Evolutionary conservation across 2,113 vertebrate species (phyloP).

Genomic region (Amblyopsis rosae): DNA sequence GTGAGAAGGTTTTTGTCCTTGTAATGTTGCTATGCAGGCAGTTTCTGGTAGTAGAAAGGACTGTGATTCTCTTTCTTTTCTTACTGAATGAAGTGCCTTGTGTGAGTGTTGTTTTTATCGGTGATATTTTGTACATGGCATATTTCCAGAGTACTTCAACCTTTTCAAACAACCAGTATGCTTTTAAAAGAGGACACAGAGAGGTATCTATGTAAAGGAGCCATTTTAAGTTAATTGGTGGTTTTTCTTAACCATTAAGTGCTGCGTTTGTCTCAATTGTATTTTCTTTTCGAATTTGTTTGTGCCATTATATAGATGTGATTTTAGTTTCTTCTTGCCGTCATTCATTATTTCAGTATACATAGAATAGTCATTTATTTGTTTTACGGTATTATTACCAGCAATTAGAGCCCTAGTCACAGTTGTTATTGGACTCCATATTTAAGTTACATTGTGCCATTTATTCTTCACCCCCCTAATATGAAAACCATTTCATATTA

Average conservation of each 20-base stretch:
- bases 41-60: slow-evolving; percentile 85
- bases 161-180: slow-evolving; percentile 86
- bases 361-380: slow-evolving; percentile 57
- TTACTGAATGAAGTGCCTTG: slow-evolving; percentile 98
- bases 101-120: slow-evolving; percentile 92
- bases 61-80: slow-evolving; percentile 83
- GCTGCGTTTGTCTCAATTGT: slow-evolving; percentile 72
- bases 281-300: slow-evolving; percentile 49
- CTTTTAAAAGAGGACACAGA: slow-evolving; percentile 83
- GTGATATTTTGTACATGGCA: slow-evolving; percentile 89
- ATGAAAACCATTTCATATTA: slow-evolving; percentile 16
- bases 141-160: slow-evolving; percentile 89
- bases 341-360: slow-evolving; percentile 54
- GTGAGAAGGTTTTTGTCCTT: slow-evolving; percentile 59
- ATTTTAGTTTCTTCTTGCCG: slow-evolving; percentile 58
- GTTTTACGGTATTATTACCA: slow-evolving; percentile 53
- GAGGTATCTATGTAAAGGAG: slow-evolving; percentile 78
- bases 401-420: slow-evolving; percentile 26
- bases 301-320: slow-evolving; percentile 72
- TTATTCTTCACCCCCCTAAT: slow-evolving; percentile 28
- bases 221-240: slow-evolving; percentile 70
- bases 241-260: slow-evolving; percentile 46
- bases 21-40: slow-evolving; percentile 85
- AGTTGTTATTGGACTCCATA: slow-evolving; percentile 27
- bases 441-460: slow-evolving; percentile 62